Evolutionary conservation across 2,797 vertebrate species (phyloP).

Genomic region (Neolamprologus multifasciatus): DNA sequence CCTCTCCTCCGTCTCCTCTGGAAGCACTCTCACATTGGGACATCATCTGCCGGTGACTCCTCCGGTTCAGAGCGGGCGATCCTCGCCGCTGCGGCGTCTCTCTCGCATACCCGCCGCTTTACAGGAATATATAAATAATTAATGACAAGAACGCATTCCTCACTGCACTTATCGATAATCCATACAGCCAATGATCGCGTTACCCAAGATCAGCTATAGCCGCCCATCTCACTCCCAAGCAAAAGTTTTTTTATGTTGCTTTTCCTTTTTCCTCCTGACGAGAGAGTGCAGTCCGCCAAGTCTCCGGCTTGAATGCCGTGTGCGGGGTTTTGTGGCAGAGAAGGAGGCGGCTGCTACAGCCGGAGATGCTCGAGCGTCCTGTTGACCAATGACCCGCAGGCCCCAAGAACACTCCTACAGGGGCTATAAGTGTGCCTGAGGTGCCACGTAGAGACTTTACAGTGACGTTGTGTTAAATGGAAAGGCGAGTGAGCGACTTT

Average conservation of each 20-base stretch:
- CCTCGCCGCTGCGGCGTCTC: conserved; percentile 58
- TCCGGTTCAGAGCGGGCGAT: conserved; percentile 66
- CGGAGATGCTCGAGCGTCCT: not conserved
- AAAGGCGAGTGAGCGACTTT: not conserved
- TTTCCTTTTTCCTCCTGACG: not conserved
- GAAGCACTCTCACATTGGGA: conserved; percentile 74
- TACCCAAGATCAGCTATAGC: not conserved
- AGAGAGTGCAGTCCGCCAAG: conserved; percentile 10
- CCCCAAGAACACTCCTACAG: not conserved
- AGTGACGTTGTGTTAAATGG: not conserved
- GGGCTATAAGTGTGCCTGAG: not conserved
- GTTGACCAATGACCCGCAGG: conserved; percentile 25
- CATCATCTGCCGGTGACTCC: conserved; percentile 72
- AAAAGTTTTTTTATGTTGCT: not conserved
- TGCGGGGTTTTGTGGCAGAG: not conserved
- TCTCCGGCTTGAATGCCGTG: not conserved
- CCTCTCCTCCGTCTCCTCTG: conserved; percentile 77
- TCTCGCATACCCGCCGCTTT: conserved; percentile 68
- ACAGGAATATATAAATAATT: conserved; percentile 75
- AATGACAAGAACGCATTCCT: conserved; percentile 54
- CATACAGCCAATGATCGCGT: not conserved
- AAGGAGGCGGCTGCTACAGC: conserved; percentile 18
- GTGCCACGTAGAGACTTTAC: not conserved
- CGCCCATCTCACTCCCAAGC: not conserved
- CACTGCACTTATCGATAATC: conserved; percentile 44